Evolutionary conservation across 2,113 vertebrate species (phyloP), one percentile per base, ranked within the genome.

Genomic region (Sardina pilchardus): DNA sequence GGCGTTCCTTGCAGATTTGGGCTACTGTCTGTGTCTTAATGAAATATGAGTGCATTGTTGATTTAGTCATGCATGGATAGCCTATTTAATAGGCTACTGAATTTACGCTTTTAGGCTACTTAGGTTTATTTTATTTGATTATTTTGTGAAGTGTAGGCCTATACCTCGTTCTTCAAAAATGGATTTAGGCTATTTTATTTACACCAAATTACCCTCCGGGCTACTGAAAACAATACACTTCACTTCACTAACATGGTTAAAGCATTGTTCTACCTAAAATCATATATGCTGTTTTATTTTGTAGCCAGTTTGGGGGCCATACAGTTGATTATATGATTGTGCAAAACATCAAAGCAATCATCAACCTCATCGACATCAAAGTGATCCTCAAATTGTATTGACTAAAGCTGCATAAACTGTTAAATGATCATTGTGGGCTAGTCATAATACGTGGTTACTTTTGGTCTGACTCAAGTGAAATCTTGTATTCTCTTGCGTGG

Each of bases 401-500:
- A 42, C 39, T 36, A 36, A 36, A 36, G 14, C 3, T 36, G 36
- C 10, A 78, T 16, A 17, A 78, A 30, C 3, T 16, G 71, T 16
- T 36, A 17, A 36, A 78, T 39, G 12, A 34, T 10, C 30, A 17
- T 17, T 42, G 39, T 42, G 4, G 39, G 24, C 30, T 36, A 75
- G 30, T 75, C 16, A 36, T 75, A 17, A 78, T 5, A 34, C 39
- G 30, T 39, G 1, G 71, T 78, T 78, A 78, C 71, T 78, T 78
- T 14, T 30, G 3, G 3, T 14, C 71, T 17, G 12, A 78, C 16
- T 16, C 71, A 78, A 26, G 10, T 81, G 71, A 45, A 85, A 85
- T 48, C 83, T 42, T 67, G 26, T 86, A 48, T 85, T 88, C 88
- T 85, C 67, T 81, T 85, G 67, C 59, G 80, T 67, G 44, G 86